phyloP scores from a whole-genome alignment of 1,140 invertebrate species.

The Heliconius melpomene region DNA sequence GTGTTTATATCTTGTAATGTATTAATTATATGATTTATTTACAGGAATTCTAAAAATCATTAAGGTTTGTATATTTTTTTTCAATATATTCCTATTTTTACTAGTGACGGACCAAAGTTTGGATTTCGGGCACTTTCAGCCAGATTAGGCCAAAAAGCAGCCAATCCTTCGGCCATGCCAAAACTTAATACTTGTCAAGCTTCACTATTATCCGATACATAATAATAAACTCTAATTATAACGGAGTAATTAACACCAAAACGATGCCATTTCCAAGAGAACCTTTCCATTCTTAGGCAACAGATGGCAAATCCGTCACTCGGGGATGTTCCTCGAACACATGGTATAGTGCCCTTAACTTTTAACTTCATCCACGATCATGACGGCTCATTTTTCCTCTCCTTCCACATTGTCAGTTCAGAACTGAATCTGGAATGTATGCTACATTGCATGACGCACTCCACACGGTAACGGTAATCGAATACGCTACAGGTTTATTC shows the following conservation, averaged over 20 bases:
- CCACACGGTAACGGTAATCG: slow-evolving; percentile 27
- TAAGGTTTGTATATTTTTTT: neutral
- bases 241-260: neutral
- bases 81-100: neutral
- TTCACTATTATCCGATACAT: too few species aligned
- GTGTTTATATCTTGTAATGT: neutral
- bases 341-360: slow-evolving; percentile 40
- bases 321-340: slow-evolving; percentile 47
- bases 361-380: slow-evolving; percentile 31
- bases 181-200: too few species aligned
- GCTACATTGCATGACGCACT: slow-evolving; percentile 20
- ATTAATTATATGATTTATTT: neutral
- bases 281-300: slow-evolving; percentile 7
- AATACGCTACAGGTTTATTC: slow-evolving; percentile 23
- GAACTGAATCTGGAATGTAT: slow-evolving; percentile 38
- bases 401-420: slow-evolving; percentile 28
- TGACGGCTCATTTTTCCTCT: slow-evolving; percentile 33
- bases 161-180: too few species aligned
- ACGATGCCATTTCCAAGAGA: slow-evolving; percentile 14
- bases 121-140: too few species aligned
- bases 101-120: too few species aligned
- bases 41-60: neutral
- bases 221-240: too few species aligned
- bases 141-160: too few species aligned
- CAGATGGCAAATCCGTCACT: slow-evolving; percentile 46